Base-by-base conservation (phyloP, 2,113 vertebrate genomes). In the Stegastes partitus region DNA sequence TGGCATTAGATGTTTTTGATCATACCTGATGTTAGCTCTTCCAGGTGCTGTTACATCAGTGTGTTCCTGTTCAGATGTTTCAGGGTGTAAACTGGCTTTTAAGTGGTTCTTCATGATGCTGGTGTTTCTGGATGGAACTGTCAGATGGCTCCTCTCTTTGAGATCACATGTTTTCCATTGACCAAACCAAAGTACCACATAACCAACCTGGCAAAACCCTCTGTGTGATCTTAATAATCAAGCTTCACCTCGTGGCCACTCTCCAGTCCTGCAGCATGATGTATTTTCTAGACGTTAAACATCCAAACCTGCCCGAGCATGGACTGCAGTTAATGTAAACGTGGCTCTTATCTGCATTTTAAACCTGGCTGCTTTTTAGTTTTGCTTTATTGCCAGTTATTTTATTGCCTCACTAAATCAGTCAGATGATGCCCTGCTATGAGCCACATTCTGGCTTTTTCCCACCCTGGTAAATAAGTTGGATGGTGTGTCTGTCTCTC, bases 381-480 rank as follows among this genome's bases (percentile, higher is more conserved):
- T 18, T 49, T 47, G 3, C 16, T 47, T 14, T 21, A n/a, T 26
- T 19, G 21, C 18, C 14, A 42, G 5, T 15, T 7, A 44, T 64
- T 54, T 5, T 37, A 63, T 63, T 68, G 39, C 23, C 19, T 34
- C 26, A 28, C 19, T 44, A 56, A 21, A n/a, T 61, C 5, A 7
- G 44, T 56, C n/a, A 68, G 76, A 61, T 49, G 23, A 49, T 19
- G 37, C n/a, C 39, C n/a, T 54, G 15, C 15, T 12, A 25, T 10
- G 1, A n/a, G 11, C 6, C 70, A 42, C 39, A 22, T 57, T 68
- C 19, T 21, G 26, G 7, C 28, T 23, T 47, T 39, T 64, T 37
- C 23, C 18, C 58, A 69, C 55, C 26, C 9, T 42, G 18, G 59
- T 68, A 73, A 61, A 44, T 9, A 34, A 28, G 19, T 58, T 62